Conservation (phyloP, 2,888 invertebrate genomes). For the Drosophila colorata region DNA sequence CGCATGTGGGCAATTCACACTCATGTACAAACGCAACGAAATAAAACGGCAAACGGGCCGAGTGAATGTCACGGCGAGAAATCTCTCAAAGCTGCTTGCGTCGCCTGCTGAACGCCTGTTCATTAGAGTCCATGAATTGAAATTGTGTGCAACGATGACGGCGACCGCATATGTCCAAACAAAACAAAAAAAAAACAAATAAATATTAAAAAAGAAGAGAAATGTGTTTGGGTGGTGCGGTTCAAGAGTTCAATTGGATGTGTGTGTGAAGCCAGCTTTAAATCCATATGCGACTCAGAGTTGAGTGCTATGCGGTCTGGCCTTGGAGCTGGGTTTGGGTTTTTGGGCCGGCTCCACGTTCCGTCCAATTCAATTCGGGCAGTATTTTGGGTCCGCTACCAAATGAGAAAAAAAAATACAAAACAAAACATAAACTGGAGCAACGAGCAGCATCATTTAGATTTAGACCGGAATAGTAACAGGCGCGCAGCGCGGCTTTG, state of each 20-base stretch:
- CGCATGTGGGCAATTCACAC: constrained; percentile 57
- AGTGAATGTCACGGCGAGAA: constrained; percentile 67
- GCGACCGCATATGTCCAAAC: constrained; percentile 55
- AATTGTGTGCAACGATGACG: constrained; percentile 77
- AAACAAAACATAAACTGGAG: constrained; percentile 81
- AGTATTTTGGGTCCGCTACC: constrained; percentile 64
- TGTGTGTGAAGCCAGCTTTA: constrained; percentile 24
- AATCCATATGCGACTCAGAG: constrained; percentile 56
- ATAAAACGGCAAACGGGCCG: constrained; percentile 58
- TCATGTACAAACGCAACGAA: constrained; percentile 60
- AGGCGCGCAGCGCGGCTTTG: constrained; percentile 78
- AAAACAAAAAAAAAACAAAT: constrained; percentile 5
- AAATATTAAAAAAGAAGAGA: constrained; percentile 12
- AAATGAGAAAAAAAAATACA: constrained; percentile 46
- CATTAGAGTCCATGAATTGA: constrained; percentile 85
- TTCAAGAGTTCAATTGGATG: constrained; percentile 51
- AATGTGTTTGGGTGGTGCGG: constrained; percentile 24
- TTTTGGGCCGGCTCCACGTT: constrained; percentile 32
- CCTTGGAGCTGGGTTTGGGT: constrained; percentile 17
- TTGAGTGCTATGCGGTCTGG: constrained; percentile 41
- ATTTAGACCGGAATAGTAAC: constrained; percentile 85
- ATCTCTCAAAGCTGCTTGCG: constrained; percentile 49
- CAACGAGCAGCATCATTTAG: constrained; percentile 85
- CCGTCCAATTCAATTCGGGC: constrained; percentile 48
- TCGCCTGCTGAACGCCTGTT: constrained; percentile 77